Evolutionary conservation across 2,888 invertebrate genomes (phyloP).

Genomic region (Drosophila emarginata): DNA sequence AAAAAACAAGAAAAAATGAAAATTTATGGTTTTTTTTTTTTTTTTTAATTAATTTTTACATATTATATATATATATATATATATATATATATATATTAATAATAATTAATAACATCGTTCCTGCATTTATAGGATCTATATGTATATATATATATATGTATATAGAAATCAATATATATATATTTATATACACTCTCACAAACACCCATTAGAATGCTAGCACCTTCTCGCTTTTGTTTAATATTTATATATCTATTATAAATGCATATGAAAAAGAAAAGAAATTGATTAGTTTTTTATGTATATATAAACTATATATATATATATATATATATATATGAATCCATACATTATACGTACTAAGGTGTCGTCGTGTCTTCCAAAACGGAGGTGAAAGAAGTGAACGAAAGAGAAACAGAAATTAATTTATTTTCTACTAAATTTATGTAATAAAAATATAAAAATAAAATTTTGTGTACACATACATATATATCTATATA

Average conservation of each 20-base stretch:
- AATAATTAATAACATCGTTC: slow-evolving; percentile 19
- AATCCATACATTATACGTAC: not conserved
- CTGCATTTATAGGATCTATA: slow-evolving; percentile 40
- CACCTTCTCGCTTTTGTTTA: slow-evolving; percentile 58
- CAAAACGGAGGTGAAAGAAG: slow-evolving; percentile 35
- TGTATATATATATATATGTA: slow-evolving; percentile 7
- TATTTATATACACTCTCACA: not conserved
- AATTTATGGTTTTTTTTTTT: not conserved
- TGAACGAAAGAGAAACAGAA: slow-evolving; percentile 25
- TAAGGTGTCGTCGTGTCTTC: slow-evolving; percentile 42
- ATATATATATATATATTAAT: too few species aligned
- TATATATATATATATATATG: slow-evolving; percentile 6
- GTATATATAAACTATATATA: slow-evolving; percentile 6
- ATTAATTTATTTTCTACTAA: slow-evolving; percentile 48
- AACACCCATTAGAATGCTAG: slow-evolving; percentile 34
- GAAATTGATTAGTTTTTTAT: slow-evolving; percentile 11
- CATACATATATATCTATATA: slow-evolving; percentile 43
- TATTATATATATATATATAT: not conserved
- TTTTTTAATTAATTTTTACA: slow-evolving; percentile 2
- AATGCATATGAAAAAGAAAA: not conserved
- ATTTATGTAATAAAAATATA: slow-evolving; percentile 50
- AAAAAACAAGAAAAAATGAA: not conserved
- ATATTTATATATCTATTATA: slow-evolving; percentile 51
- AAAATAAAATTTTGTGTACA: slow-evolving; percentile 56
- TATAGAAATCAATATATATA: not conserved